Base-by-base conservation (phyloP, 2,888 invertebrate genomes). In the Aleiodes testaceus region DNA sequence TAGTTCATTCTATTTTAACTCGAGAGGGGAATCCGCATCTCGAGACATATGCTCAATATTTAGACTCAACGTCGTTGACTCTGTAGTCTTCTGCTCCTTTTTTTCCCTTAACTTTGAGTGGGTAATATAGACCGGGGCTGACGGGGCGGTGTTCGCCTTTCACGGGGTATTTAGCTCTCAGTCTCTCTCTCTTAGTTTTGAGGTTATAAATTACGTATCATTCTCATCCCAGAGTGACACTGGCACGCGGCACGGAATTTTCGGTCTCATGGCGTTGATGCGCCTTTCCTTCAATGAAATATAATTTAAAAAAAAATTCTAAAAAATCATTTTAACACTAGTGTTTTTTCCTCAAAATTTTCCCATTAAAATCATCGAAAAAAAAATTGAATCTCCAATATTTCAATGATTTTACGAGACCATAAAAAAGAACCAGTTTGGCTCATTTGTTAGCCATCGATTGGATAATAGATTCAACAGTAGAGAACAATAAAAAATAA, bases 201-300 rank as follows among this genome's bases (percentile, higher is more conserved):
- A 36, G 55, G 81, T 84, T 84, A 85, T 86, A 85, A 86, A 86
- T 86, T 86, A 85, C 82, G 79, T 82, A 86, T 85, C 82, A 84
- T 84, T 85, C 84, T 79, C 82, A 79, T 78, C 79, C 79, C 75
- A 74, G 80, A 79, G 78, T 84, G 84, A 83, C 83, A 81, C 72
- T 61, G 78, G 78, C 73, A 76, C 76, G 79, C 75, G 76, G 77
- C 80, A 79, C 77, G 82, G 75, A 77, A 79, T 78, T 53, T 63
- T 55, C 55, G 55, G 30, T 12, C 55, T 55, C 55, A 55, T 55
- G 55, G 55, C 55, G 55, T 55, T 36, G 55, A 26, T 14, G 36
- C 36, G 59, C 16, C 16, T 36, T 14, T 36, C 59, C 18, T 16
- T 4, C 42, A 59, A 59, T 59, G 26, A 59, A 59, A 59, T 59